Percentiles rank a stretch among this genome's conserved stretches.
phyloP scores from a whole-genome alignment of 1,140 invertebrate genomes.

The Saccostrea cuccullata region DNA sequence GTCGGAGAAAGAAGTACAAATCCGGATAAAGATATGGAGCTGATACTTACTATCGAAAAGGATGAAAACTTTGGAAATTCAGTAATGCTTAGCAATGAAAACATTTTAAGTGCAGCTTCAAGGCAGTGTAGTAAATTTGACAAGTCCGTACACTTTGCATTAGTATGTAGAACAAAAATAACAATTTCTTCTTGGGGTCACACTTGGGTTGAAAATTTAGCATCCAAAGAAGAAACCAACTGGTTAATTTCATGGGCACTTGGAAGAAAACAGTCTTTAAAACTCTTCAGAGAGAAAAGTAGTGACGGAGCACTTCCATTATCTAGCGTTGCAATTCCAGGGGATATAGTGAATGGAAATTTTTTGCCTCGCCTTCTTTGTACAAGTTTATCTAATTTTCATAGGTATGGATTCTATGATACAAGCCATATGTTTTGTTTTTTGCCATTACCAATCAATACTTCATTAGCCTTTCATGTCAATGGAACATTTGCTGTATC shows the following conservation, averaged over 20 bases:
- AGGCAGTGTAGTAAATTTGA: neutral
- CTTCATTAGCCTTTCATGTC: constrained; percentile 37
- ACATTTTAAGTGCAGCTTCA: neutral
- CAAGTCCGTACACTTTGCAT: neutral
- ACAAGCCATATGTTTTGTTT: constrained; percentile 50
- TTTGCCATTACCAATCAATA: constrained; percentile 49
- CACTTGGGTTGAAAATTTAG: neutral
- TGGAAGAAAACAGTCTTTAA: neutral
- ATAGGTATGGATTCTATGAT: constrained; percentile 46
- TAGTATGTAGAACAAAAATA: neutral
- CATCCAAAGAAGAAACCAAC: neutral
- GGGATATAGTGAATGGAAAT: neutral
- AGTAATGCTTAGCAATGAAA: neutral
- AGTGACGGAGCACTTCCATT: constrained; percentile 51
- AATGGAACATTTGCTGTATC: constrained; percentile 55
- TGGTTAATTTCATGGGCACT: constrained; percentile 9
- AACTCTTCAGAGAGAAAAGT: neutral
- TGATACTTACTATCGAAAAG: constrained; percentile 50
- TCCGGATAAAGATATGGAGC: constrained; percentile 26
- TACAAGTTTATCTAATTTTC: neutral
- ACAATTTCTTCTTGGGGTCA: neutral
- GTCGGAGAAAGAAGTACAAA: constrained; percentile 50
- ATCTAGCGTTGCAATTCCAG: constrained; percentile 49
- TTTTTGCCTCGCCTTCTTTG: neutral
- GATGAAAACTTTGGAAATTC: neutral